Base-by-base conservation (phyloP, 2,797 vertebrate species). In the Merluccius polli region DNA sequence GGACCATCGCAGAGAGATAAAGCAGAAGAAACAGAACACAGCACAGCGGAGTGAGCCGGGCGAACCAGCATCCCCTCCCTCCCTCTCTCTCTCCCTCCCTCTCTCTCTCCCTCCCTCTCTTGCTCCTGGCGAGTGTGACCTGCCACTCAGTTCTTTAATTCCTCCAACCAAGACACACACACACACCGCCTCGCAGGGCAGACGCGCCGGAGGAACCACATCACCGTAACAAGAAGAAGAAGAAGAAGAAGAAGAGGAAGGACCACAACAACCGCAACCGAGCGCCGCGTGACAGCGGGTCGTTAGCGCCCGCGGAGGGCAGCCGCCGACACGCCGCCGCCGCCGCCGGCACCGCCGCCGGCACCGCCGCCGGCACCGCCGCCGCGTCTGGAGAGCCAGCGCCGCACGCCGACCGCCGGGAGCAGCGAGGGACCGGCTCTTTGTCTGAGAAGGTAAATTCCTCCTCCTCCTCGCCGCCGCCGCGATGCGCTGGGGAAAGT, bases 21-120 rank as follows among this genome's bases (percentile, higher is more conserved):
- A 63, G 59, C 59, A 63, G 59, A 63, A 27, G 24, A n/a, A 27
- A 63, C 52, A n/a, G 52, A 59, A 35, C 33, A 38, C 36, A 38
- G 59, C 59, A 63, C 59, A 63, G 18, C 75, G 80, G 75, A 72
- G 73, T 63, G 77, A 82, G 78, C 81, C 82, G 68, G 77, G 73
- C 71, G 68, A 78, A n/a, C 36, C 38, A 32, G 36, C 44, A 21
- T 84, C 76, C 73, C 36, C 69, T 29, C 48, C n/a, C 41, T 82
- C 24, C 48, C 73, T 52, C 73, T 18, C 48, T n/a, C 48, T n/a
- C 48, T 24, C 48, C 7, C 48, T 52, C 21, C 2, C 21, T 59
- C 52, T n/a, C 52, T 38, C 36, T 12, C 36, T 21, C 18, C 9
- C 48, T 52, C 48, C n/a, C 48, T 38, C 36, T 27, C 59, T 63